Evolutionary conservation across 2,888 invertebrate species (phyloP).

Genomic region (Osmoderma eremita): DNA sequence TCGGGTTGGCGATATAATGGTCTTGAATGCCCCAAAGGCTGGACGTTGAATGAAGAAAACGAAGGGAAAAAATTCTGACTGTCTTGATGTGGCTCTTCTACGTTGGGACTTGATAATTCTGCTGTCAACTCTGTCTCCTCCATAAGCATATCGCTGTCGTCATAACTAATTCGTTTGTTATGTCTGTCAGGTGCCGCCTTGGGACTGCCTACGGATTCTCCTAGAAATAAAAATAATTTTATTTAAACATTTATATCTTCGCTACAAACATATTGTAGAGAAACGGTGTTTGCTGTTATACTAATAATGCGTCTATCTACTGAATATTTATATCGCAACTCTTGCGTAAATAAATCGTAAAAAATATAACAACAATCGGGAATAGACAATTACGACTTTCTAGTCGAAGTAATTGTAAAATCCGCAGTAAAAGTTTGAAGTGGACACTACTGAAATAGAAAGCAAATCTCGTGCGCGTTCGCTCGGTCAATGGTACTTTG

Average conservation of each 20-base stretch:
- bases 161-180: constrained; percentile 46
- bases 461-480: neutral
- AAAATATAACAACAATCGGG: no score
- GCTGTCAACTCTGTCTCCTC: constrained; percentile 57
- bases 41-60: constrained; percentile 67
- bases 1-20: constrained; percentile 71
- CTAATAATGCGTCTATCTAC: no score
- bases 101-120: constrained; percentile 21
- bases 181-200: constrained; percentile 11
- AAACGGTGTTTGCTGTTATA: no score
- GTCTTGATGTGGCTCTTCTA: constrained; percentile 65
- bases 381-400: constrained; percentile 9
- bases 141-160: constrained; percentile 64
- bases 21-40: constrained; percentile 71
- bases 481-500: neutral
- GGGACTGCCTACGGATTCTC: constrained; percentile 6
- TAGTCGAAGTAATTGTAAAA: constrained; percentile 6
- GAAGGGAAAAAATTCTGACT: constrained; percentile 83
- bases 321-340: no score
- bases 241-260: no score
- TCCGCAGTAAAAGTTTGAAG: neutral
- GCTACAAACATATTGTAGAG: no score
- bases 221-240: constrained; percentile 14
- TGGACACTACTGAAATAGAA: neutral
- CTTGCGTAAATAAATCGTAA: no score